Evolutionary conservation across 2,113 vertebrate genomes (phyloP).

Genomic region (Panthera leo): DNA sequence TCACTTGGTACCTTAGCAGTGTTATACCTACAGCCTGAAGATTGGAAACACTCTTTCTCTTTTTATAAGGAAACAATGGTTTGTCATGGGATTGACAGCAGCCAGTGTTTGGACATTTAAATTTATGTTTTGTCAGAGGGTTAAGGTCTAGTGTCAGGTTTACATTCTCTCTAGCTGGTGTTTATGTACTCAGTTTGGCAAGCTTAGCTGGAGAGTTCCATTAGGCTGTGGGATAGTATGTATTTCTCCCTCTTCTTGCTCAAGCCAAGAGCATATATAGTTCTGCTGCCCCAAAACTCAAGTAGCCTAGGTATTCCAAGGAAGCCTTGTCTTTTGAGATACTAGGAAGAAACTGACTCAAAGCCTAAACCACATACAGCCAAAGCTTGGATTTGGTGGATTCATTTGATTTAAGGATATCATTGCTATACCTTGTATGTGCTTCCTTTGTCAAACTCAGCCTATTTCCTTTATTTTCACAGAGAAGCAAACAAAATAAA

Average conservation of each 20-base stretch:
- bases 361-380: background rate
- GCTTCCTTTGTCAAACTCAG: background rate
- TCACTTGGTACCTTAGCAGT: background rate
- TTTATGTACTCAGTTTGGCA: background rate
- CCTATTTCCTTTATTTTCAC: background rate
- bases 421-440: background rate
- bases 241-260: background rate
- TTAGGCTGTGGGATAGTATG: background rate
- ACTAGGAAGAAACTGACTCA: background rate
- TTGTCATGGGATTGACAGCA: background rate
- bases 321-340: background rate
- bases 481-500: constrained; percentile 6
- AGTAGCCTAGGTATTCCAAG: background rate
- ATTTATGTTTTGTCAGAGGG: background rate
- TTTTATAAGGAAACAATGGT: background rate
- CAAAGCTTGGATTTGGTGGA: background rate
- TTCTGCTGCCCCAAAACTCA: background rate
- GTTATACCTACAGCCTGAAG: background rate
- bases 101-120: constrained; percentile 17
- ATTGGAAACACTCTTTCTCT: background rate
- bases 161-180: background rate
- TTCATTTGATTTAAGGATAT: background rate
- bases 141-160: constrained; percentile 16
- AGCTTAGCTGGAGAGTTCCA: background rate
- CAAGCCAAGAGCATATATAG: background rate